Evolutionary conservation across 2,797 vertebrate genomes (phyloP).

Genomic region (Gymnothorax reevesii): DNA sequence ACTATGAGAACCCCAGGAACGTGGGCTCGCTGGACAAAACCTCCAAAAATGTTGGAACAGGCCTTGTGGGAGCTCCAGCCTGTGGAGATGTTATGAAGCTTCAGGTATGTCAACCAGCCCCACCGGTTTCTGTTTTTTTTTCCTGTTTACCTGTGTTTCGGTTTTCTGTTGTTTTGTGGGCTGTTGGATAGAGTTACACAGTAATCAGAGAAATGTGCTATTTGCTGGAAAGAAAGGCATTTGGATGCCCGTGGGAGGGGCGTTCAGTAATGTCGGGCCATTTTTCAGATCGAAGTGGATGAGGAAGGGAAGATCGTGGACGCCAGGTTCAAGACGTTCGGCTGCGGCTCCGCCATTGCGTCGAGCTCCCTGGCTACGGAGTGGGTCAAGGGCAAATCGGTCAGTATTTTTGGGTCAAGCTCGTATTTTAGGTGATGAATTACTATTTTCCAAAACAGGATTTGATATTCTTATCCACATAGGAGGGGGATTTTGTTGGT

Average conservation of each 20-base stretch:
- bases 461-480: not conserved
- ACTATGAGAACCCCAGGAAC: slow-evolving; percentile 97
- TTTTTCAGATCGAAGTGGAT: slow-evolving; percentile 87
- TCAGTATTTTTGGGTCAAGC: slow-evolving; percentile 60
- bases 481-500: not conserved
- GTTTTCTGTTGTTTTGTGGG: not conserved
- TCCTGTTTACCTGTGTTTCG: too few species aligned
- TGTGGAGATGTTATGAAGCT: slow-evolving; percentile 98
- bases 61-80: slow-evolving; percentile 93
- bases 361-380: slow-evolving; percentile 95
- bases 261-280: not conserved
- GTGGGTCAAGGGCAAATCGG: slow-evolving; percentile 97
- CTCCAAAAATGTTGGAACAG: slow-evolving; percentile 91
- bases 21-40: slow-evolving; percentile 90
- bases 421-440: not conserved
- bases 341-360: slow-evolving; percentile 95
- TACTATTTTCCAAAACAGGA: not conserved
- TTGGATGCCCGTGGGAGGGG: not conserved
- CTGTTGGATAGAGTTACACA: not conserved
- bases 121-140: too few species aligned
- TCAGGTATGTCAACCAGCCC: slow-evolving; percentile 74
- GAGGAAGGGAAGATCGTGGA: slow-evolving; percentile 88
- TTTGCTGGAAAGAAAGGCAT: not conserved
- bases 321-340: slow-evolving; percentile 94
- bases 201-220: not conserved